Evolutionary conservation across 2,113 vertebrate species (phyloP).

Genomic region (Hippocampus mohnikei): DNA sequence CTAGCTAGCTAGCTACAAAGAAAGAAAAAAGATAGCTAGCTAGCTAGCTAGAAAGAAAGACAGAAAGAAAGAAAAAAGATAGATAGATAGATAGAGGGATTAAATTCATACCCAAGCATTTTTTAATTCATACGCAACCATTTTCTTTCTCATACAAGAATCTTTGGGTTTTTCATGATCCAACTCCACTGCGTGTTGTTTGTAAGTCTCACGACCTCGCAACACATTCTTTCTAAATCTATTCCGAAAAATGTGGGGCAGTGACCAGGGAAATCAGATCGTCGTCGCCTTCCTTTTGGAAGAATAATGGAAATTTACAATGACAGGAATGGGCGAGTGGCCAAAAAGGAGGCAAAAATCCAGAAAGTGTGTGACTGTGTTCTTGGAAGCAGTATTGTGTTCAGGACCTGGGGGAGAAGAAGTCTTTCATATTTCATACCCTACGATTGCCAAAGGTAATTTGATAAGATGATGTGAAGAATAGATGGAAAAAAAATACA

Average conservation of each 20-base stretch:
- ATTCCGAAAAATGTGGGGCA: constrained; percentile 39
- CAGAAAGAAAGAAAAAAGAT: not conserved
- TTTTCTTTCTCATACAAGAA: not conserved
- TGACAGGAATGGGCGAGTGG: constrained; percentile 32
- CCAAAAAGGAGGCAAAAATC: constrained; percentile 17
- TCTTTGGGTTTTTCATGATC: not conserved
- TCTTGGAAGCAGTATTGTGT: constrained; percentile 6
- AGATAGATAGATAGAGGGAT: not conserved
- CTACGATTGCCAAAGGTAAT: not conserved
- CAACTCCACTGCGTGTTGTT: not conserved
- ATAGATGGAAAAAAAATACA: constrained; percentile 11
- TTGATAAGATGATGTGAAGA: constrained; percentile 18
- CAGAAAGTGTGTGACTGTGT: not conserved
- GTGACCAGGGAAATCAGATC: constrained; percentile 33
- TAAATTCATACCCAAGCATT: no score
- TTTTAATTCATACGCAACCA: not conserved
- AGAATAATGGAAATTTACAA: constrained; percentile 40
- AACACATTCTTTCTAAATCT: constrained; percentile 33
- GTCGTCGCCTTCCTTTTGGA: constrained; percentile 14
- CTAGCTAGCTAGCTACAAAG: no score
- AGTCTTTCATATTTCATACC: constrained; percentile 15
- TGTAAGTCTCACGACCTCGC: not conserved
- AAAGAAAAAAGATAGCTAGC: no score
- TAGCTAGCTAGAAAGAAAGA: no score
- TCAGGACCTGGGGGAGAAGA: constrained; percentile 17